Conservation (phyloP, 2,113 vertebrate species). For the Tragelaphus imberbis region DNA sequence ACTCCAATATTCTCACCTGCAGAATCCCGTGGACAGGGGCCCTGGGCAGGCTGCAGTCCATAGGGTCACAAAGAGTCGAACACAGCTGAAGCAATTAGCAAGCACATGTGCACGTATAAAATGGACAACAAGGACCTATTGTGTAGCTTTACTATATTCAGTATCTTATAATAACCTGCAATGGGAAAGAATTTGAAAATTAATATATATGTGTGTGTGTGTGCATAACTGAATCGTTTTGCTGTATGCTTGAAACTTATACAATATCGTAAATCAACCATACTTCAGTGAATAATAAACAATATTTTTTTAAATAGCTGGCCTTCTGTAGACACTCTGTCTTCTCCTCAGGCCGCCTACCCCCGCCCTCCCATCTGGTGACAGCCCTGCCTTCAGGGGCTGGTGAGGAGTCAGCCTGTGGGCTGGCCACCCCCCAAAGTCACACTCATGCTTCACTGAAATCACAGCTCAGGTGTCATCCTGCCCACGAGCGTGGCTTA, state of each 20-base stretch:
- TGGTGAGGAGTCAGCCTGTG: not conserved
- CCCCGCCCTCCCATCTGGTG: fast-evolving
- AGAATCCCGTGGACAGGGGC: not conserved
- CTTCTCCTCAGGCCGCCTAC: not conserved
- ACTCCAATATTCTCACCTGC: fast-evolving
- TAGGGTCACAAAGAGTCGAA: not conserved
- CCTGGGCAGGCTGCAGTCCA: not conserved
- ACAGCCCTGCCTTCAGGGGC: not conserved
- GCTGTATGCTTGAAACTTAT: not conserved
- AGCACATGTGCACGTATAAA: fast-evolving
- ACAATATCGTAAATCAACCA: not conserved
- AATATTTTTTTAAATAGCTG: fast-evolving
- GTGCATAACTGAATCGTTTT: not conserved
- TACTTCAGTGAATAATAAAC: not conserved
- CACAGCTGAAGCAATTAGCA: not conserved
- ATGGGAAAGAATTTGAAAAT: not conserved
- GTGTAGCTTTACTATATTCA: not conserved
- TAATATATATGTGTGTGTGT: not conserved
- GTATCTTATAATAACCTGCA: not conserved
- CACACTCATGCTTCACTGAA: not conserved
- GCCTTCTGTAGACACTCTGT: no score
- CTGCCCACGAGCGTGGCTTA: not conserved
- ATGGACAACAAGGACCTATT: not conserved
- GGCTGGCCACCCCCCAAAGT: fast-evolving
- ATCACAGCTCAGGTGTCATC: no score